Conservation (phyloP, 2,888 invertebrate species). For the Podotricha telesiphe region DNA sequence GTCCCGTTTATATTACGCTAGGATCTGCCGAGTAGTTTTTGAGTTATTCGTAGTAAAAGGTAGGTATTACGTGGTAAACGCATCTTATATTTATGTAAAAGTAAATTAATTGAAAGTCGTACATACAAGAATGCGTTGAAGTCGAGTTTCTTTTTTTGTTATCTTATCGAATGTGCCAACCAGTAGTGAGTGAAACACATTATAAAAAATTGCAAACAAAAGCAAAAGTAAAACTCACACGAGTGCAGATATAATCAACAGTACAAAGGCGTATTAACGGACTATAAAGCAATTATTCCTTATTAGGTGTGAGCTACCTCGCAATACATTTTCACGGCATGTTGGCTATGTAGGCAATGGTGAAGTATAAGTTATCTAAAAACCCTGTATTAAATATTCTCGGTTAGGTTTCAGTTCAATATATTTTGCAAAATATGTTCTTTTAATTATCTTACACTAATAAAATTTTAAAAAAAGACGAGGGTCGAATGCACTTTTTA, state of each 20-base stretch:
- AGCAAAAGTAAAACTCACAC: slow-evolving; percentile 21
- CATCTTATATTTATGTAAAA: no score
- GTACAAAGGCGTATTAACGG: slow-evolving; percentile 23
- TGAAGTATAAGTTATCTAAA: background rate
- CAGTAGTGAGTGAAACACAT: background rate
- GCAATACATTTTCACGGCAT: slow-evolving; percentile 26
- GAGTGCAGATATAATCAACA: slow-evolving; percentile 28
- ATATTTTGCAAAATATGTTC: no score
- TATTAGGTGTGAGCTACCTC: slow-evolving; percentile 26
- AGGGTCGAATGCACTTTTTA: no score
- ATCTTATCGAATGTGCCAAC: background rate
- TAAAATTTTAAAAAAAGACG: no score
- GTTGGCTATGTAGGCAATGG: slow-evolving; percentile 14
- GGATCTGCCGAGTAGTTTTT: no score
- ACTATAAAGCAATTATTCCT: slow-evolving; percentile 28
- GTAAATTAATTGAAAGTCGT: no score
- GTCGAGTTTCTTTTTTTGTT: background rate
- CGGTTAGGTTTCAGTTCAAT: background rate
- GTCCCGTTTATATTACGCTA: no score
- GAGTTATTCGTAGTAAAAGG: no score
- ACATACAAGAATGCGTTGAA: no score
- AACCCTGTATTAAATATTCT: slow-evolving; percentile 9
- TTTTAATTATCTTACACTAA: no score
- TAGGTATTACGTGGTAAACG: no score
- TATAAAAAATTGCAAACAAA: slow-evolving; percentile 2